Conservation (phyloP, 2,888 invertebrate species). For the Sarcophaga variegata region DNA sequence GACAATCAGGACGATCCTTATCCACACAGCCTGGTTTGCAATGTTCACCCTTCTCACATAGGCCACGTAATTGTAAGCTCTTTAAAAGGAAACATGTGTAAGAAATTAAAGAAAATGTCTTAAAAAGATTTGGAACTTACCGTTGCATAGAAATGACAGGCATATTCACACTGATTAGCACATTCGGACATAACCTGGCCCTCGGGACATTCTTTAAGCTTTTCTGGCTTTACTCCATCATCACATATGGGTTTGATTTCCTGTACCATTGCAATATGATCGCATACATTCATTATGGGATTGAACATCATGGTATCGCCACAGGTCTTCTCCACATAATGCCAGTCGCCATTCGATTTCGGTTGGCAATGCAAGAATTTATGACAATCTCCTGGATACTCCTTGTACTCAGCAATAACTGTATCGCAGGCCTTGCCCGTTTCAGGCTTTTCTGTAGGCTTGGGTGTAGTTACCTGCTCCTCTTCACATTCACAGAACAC, state of each 20-base stretch:
- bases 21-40: slow-evolving; percentile 79
- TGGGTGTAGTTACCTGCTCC: slow-evolving; percentile 56
- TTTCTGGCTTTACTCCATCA: slow-evolving; percentile 69
- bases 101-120: background rate
- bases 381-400: slow-evolving; percentile 86
- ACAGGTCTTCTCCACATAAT: slow-evolving; percentile 86
- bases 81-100: slow-evolving; percentile 50
- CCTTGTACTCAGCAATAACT: slow-evolving; percentile 83
- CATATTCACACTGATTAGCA: slow-evolving; percentile 87
- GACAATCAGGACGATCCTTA: slow-evolving; percentile 83
- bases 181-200: slow-evolving; percentile 86
- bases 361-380: slow-evolving; percentile 88
- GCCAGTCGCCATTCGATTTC: slow-evolving; percentile 79
- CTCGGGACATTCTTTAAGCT: slow-evolving; percentile 73
- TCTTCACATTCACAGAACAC: slow-evolving; percentile 86
- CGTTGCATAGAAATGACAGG: slow-evolving; percentile 87
- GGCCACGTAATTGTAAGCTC: slow-evolving; percentile 76
- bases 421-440: slow-evolving; percentile 78
- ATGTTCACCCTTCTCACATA: slow-evolving; percentile 78
- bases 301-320: slow-evolving; percentile 86
- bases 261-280: slow-evolving; percentile 85
- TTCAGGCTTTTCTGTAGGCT: slow-evolving; percentile 75
- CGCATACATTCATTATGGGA: slow-evolving; percentile 85
- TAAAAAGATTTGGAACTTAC: slow-evolving; percentile 61
- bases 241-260: slow-evolving; percentile 85